Evolutionary conservation across 2,797 vertebrate genomes (phyloP).

Genomic region (Coluber constrictor): DNA sequence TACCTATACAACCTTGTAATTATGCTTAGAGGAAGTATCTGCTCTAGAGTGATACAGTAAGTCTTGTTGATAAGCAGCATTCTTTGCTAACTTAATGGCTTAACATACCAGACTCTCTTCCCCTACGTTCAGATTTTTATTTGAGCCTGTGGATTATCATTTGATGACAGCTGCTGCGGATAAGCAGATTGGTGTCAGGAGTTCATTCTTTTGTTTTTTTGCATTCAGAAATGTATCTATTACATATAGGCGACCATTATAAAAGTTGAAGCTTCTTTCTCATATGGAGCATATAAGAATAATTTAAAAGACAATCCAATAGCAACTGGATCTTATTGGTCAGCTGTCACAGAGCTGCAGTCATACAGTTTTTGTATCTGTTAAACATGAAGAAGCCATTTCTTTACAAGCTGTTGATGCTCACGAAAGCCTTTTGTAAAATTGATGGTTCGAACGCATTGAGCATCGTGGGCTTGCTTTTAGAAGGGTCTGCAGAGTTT

Average conservation of each 20-base stretch:
- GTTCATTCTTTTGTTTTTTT: neutral
- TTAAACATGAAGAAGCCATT: constrained; percentile 11
- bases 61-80: neutral
- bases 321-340: neutral
- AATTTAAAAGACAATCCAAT: constrained; percentile 10
- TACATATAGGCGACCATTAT: neutral
- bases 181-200: neutral
- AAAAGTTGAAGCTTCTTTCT: neutral
- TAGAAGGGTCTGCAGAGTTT: neutral
- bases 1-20: neutral
- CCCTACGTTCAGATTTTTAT: neutral
- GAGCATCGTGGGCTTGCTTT: neutral
- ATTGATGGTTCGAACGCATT: neutral
- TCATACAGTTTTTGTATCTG: constrained; percentile 5
- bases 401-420: constrained; percentile 3
- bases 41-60: neutral
- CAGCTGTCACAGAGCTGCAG: constrained; percentile 20
- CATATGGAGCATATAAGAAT: neutral
- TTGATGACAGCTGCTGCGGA: neutral
- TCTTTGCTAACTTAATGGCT: neutral
- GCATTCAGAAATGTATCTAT: neutral
- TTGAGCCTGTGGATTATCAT: neutral
- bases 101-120: neutral
- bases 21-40: neutral
- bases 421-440: constrained; percentile 19